Base-by-base conservation (phyloP, 2,113 vertebrate species). In the Melanocharis versteri region DNA sequence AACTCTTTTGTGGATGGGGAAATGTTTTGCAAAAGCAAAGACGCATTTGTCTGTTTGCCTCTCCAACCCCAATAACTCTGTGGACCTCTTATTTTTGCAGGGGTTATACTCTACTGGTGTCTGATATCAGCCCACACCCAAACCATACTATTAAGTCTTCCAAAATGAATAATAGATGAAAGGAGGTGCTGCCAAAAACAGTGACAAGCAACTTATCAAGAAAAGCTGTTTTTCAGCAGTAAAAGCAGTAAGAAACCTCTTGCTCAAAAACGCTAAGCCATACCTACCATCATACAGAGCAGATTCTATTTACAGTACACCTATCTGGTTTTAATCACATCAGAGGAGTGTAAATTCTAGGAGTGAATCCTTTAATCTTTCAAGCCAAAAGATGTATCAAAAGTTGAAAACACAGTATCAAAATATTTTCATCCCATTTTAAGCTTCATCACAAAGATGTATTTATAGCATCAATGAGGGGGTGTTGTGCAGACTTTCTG, bases 141-240 rank as follows among this genome's bases (percentile, higher is more conserved):
- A 97, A 94, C 90, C 64, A 75, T 89, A 94, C 94, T 96, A 94
- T 95, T 96, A 94, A 97, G 93, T 91, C 91, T 94, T 95, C 96
- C 80, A 89, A 95, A 97, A 97, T 97, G 96, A 98, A 97, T 98
- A 98, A 98, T 97, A 98, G 97, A 98, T 98, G 95, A 98, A 97
- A 97, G 95, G 96, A 96, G 90, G 94, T 83, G 83, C 94, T 97
- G 96, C 78, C 94, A 95, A 97, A 98, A 97, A 97, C 81, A 92
- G 73, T 97, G 97, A 97, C 97, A 98, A 97, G 90, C 87, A 94
- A 92, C 96, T 97, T 96, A 97, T 98, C 96, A 97, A 96, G 94
- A 94, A 97, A 97, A 97, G 96, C 96, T 97, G 91, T 95, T 97
- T 97, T 97, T 92, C 90, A 97, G 93, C 82, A 62, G 83, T 68